Evolutionary conservation across 2,113 vertebrate genomes (phyloP).

Genomic region (Nannospalax galili): DNA sequence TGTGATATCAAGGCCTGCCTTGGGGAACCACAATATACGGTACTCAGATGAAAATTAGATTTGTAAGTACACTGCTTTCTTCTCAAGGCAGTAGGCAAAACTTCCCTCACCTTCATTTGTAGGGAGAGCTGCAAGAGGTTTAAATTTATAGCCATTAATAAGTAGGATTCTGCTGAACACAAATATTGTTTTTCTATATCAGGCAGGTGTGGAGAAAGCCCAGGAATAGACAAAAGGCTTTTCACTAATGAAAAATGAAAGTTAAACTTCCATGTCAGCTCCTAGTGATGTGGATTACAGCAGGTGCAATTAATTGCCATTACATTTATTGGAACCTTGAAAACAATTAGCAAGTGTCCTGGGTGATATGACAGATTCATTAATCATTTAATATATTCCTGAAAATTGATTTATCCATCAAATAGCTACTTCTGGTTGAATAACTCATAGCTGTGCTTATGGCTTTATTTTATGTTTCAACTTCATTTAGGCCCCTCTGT

Average conservation of each 20-base stretch:
- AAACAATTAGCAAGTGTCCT: constrained; percentile 84
- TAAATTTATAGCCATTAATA: constrained; percentile 79
- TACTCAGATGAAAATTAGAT: constrained; percentile 86
- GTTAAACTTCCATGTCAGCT: constrained; percentile 64
- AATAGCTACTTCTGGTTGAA: constrained; percentile 71
- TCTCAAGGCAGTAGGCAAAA: constrained; percentile 74
- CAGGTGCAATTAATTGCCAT: constrained; percentile 80
- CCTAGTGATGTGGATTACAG: constrained; percentile 56
- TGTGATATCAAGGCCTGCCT: constrained; percentile 85
- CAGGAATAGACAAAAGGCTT: constrained; percentile 70
- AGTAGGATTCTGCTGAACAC: constrained; percentile 57
- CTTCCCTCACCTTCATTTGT: constrained; percentile 65
- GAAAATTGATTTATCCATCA: constrained; percentile 83
- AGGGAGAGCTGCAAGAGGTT: constrained; percentile 19
- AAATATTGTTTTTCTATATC: constrained; percentile 64
- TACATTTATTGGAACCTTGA: constrained; percentile 79
- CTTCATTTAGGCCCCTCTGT: constrained; percentile 36
- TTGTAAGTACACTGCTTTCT: constrained; percentile 83
- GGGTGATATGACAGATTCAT: constrained; percentile 80
- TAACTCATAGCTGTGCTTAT: constrained; percentile 63
- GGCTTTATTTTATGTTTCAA: constrained; percentile 58
- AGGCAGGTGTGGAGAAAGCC: constrained; percentile 55
- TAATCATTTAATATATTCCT: constrained; percentile 82
- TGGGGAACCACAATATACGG: constrained; percentile 83
- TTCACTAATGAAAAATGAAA: constrained; percentile 70